A percentile compares a stretch with the other conserved stretches of the same genome.
Evolutionary conservation across 2,888 invertebrate genomes (phyloP).

Genomic region (Agrochola circellaris): DNA sequence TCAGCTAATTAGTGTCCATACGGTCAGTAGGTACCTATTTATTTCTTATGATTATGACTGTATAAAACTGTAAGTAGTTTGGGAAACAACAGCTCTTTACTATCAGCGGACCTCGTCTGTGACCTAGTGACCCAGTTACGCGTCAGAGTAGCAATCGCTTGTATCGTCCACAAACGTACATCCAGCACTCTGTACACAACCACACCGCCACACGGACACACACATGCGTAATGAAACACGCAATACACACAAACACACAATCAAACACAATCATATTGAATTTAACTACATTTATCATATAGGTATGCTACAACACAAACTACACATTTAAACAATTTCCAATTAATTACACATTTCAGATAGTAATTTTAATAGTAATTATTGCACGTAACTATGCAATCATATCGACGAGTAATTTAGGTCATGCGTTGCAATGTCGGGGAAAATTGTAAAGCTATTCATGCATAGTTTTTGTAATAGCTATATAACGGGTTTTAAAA

Average conservation of each 20-base stretch:
- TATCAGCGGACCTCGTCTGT: slow-evolving; percentile 90
- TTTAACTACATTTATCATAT: slow-evolving; percentile 52
- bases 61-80: slow-evolving; percentile 77
- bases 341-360: slow-evolving; percentile 35
- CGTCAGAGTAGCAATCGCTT: slow-evolving; percentile 83
- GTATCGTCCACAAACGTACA: slow-evolving; percentile 76
- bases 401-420: slow-evolving; percentile 42
- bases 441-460: slow-evolving; percentile 25
- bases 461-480: slow-evolving; percentile 21
- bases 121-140: slow-evolving; percentile 93
- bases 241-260: slow-evolving; percentile 42
- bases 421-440: slow-evolving; percentile 43
- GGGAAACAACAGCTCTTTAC: slow-evolving; percentile 80
- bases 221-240: slow-evolving; percentile 45
- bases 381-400: slow-evolving; percentile 25
- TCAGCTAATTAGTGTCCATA: slow-evolving; percentile 40
- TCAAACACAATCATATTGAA: slow-evolving; percentile 24
- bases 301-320: slow-evolving; percentile 24
- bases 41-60: slow-evolving; percentile 60
- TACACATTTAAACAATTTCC: slow-evolving; percentile 26
- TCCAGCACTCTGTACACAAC: slow-evolving; percentile 64
- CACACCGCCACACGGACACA: slow-evolving; percentile 48
- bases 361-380: slow-evolving; percentile 31
- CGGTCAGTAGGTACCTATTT: slow-evolving; percentile 36
- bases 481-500: slow-evolving; percentile 33